These are phyloP conservation scores for Drosophila dives DNA, from an alignment of 2,888 invertebrate species.

Conservation along the genomic window DNA sequence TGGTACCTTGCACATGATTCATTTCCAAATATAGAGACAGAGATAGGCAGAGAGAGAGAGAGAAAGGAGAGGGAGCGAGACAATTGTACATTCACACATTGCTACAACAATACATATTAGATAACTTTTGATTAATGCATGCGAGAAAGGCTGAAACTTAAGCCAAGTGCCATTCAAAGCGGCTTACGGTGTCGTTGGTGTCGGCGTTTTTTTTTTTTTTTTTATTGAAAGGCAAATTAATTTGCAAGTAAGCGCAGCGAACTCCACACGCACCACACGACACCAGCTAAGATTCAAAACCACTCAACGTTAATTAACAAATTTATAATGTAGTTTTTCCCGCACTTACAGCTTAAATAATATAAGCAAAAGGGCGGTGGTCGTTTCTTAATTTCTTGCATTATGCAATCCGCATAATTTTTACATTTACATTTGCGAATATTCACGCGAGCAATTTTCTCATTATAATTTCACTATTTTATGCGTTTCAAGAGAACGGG, in stretches of 20 bases:
- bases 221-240: constrained; percentile 67
- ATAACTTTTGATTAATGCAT: constrained; percentile 69
- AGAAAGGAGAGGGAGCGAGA: constrained; percentile 3
- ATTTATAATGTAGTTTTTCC: constrained; percentile 33
- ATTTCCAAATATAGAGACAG: constrained; percentile 37
- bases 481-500: constrained; percentile 4
- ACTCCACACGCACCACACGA: constrained; percentile 56
- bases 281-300: constrained; percentile 23
- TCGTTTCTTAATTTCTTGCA: constrained; percentile 51
- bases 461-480: constrained; percentile 34
- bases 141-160: constrained; percentile 65
- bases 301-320: constrained; percentile 60
- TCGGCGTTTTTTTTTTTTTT: constrained; percentile 17
- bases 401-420: constrained; percentile 68
- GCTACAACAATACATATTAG: constrained; percentile 53
- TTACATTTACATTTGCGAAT: constrained; percentile 31
- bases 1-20: constrained; percentile 61
- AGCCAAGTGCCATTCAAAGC: constrained; percentile 54
- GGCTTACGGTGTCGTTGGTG: constrained; percentile 39
- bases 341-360: constrained; percentile 32
- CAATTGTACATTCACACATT: constrained; percentile 13
- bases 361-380: constrained; percentile 52
- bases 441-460: constrained; percentile 30
- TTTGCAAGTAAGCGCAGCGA: constrained; percentile 68
- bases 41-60: neutral